These are phyloP conservation scores for Gadus chalcogrammus DNA, from an alignment of 2,113 vertebrate species.

Conservation along the genomic window DNA sequence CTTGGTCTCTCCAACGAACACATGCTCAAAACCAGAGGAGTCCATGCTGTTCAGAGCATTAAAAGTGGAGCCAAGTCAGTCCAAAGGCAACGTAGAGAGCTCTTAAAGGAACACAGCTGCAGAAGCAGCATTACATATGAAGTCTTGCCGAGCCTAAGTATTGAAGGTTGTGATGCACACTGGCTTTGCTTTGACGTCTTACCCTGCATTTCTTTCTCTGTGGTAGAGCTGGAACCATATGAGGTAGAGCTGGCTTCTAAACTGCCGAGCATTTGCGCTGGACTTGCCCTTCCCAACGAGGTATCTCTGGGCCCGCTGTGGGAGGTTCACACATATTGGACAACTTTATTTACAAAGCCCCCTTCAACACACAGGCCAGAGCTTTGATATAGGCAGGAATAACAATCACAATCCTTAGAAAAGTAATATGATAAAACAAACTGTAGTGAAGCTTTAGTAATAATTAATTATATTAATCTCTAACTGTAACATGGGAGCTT, in stretches of 20 bases:
- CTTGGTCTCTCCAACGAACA: constrained; percentile 84
- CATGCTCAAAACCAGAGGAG: constrained; percentile 84
- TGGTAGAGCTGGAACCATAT: constrained; percentile 86
- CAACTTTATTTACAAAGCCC: too few relatives aligned
- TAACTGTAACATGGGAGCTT: too few relatives aligned
- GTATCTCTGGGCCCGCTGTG: constrained; percentile 77
- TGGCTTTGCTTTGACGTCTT: constrained; percentile 28
- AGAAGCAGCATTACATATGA: too few relatives aligned
- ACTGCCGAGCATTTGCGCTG: constrained; percentile 59
- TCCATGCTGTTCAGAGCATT: constrained; percentile 65
- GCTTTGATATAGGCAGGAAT: too few relatives aligned
- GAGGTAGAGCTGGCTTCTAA: constrained; percentile 78
- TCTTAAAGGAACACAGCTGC: too few relatives aligned
- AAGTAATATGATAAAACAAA: too few relatives aligned
- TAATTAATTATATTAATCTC: too few relatives aligned
- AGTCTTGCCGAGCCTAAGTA: too few relatives aligned
- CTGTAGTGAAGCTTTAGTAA: too few relatives aligned
- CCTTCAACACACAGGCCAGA: too few relatives aligned
- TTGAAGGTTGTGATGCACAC: background rate
- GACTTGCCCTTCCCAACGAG: constrained; percentile 74
- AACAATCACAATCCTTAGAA: too few relatives aligned
- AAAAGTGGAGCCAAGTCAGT: background rate
- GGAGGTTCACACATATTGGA: constrained; percentile 16
- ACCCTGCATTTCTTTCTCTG: constrained; percentile 74
- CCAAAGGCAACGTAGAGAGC: too few relatives aligned